Conservation (phyloP, 1,140 invertebrate species). For the Plodia interpunctella region DNA sequence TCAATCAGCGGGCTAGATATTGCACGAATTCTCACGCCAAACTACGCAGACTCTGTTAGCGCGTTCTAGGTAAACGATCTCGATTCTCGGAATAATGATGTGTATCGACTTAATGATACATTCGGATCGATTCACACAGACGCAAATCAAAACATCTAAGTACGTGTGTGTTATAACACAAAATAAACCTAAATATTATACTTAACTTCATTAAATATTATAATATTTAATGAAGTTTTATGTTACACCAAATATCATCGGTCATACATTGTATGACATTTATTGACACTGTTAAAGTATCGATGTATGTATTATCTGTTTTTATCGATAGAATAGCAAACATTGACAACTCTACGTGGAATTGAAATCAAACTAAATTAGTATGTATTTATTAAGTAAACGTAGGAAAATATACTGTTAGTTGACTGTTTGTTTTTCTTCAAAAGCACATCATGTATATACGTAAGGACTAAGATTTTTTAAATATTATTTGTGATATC, state of each 20-base stretch:
- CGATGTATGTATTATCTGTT: background rate
- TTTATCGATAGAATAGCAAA: constrained; percentile 20
- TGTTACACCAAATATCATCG: background rate
- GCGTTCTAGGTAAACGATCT: constrained; percentile 36
- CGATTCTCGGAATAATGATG: constrained; percentile 43
- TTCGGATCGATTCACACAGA: constrained; percentile 21
- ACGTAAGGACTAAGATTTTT: too few relatives aligned
- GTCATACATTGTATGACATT: background rate
- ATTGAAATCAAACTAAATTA: background rate
- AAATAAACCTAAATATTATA: too few relatives aligned
- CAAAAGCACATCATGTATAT: too few relatives aligned
- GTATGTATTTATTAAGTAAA: background rate
- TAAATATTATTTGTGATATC: too few relatives aligned
- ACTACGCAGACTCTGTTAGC: constrained; percentile 20
- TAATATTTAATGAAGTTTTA: background rate
- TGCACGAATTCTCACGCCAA: constrained; percentile 42
- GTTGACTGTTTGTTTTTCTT: background rate
- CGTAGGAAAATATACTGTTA: background rate
- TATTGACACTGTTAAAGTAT: constrained; percentile 7
- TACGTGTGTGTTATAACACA: background rate
- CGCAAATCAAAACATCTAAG: constrained; percentile 12
- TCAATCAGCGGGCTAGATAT: constrained; percentile 41
- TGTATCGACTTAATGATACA: constrained; percentile 41
- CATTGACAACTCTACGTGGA: constrained; percentile 17
- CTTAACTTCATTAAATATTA: too few relatives aligned